Base-by-base conservation (phyloP, 2,113 vertebrate genomes). In the Petroica traversi region DNA sequence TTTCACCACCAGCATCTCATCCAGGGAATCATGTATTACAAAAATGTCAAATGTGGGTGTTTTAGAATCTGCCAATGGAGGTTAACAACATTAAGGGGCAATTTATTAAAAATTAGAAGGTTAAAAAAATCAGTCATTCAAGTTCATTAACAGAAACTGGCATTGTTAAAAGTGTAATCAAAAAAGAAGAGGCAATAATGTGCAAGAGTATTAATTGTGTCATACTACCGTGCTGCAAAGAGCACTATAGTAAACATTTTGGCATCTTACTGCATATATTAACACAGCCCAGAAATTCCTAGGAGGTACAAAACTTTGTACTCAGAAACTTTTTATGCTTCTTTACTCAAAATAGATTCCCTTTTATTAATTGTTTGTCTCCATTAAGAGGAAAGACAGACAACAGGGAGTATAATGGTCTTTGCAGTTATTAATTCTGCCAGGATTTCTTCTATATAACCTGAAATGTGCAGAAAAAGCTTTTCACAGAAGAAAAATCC, bases 331-430 rank as follows among this genome's bases (percentile, higher is more conserved):
- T 26, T 46, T 88, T 48, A 29, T 43, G 4, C 20, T 55, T 89
- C 81, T 73, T 66, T 84, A 43, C 8, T 41, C 25, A 62, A 62
- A 40, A 78, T 34, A 75, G 3, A 31, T 57, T 81, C 9, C 4
- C 3, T 75, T 87, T 85, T 64, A 33, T 58, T 26, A 18, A 49
- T 46, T 46, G 11, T 31, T 67, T 38, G 76, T 22, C 5, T 62
- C 34, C 7, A 34, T 75, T 57, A 34, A 34, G 33, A 43, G 33
- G n/a, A 82, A 85, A 64, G 23, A 6, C 14, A 52, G 38, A 12
- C 12, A 75, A 52, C 0, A 0, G 24, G 22, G 5, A 79, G 1
- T 7, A 23, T 22, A 52, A 22, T 0, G 3, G 25, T 23, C 26
- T 54, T 57, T 48, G 62, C 19, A 76, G 18, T n/a, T 82, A 26